Base-by-base conservation (phyloP, 1,140 invertebrate genomes). In the Aphidius ervi region DNA sequence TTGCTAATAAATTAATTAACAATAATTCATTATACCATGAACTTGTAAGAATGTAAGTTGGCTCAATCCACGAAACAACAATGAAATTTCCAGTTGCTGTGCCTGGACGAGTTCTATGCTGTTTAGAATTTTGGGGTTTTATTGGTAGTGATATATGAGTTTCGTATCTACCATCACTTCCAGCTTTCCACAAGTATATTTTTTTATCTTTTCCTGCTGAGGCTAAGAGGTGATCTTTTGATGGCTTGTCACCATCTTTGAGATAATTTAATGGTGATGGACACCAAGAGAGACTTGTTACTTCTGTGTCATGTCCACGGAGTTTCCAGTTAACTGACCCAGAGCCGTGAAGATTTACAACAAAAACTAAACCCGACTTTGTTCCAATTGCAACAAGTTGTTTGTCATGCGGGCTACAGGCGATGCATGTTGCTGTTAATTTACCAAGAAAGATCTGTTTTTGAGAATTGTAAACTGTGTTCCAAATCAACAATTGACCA, bases 221-320 rank as follows among this genome's bases (percentile, higher is more conserved):
- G 49, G 84, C 85, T 56, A 86, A 70, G 23, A 85, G 67, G 52
- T 76, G 74, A 60, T 82, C 81, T 64, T 71, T 76, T 40, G 67
- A 39, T 37, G 5, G 20, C 16, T 16, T 16, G 16, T 16, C 16
- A 9, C 31, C 31, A 46, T 65, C 63, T 62, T 43, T 67, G 37
- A 85, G 69, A 53, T 85, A 68, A 75, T 84, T 85, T 41, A 75
- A 64, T 43, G 82, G 72, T 23, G 77, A 72, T 9, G 89, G 90
- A 78, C 89, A 91, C 89, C 89, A 92, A 41, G 85, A 83, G 37
- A 92, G 63, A 64, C 84, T 86, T 6, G 85, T 72, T 48, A 92
- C 82, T 66, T 88, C 85, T n/a, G 83, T 81, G 74, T 91, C 85
- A 71, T 92, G 89, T 6, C 85, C 85, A 68, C 86, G 81, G 5